These are phyloP conservation scores for Nanorana parkeri DNA, from an alignment of 2,113 vertebrate genomes.

Conservation along the genomic window DNA sequence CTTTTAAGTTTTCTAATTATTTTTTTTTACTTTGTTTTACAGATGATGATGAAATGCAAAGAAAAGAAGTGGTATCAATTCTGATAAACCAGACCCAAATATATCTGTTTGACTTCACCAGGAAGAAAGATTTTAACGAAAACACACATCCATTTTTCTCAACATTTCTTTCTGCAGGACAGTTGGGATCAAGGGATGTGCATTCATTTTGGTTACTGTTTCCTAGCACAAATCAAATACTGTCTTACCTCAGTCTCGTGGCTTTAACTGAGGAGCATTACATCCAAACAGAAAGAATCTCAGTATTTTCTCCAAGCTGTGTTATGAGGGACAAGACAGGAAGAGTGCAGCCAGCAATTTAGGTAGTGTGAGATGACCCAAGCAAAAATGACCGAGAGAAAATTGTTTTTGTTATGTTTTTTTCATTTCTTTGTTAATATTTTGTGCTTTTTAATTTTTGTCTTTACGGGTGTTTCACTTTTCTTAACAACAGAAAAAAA, in stretches of 20 bases:
- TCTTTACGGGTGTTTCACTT: conserved; percentile 76
- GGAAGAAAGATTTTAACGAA: conserved; percentile 69
- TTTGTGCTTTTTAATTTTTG: conserved; percentile 67
- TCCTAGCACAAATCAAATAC: conserved; percentile 91
- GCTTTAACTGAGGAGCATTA: conserved; percentile 79
- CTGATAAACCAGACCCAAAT: conserved; percentile 77
- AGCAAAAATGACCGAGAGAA: conserved; percentile 11
- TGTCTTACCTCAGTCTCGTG: conserved; percentile 85
- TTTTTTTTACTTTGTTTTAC: conserved; percentile 57
- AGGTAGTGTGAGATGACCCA: conserved; percentile 61
- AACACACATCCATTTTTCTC: conserved; percentile 62
- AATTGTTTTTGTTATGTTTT: conserved; percentile 60
- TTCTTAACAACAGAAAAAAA: conserved; percentile 60
- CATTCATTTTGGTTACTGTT: conserved; percentile 72
- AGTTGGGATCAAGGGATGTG: conserved; percentile 69
- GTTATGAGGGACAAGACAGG: conserved; percentile 61
- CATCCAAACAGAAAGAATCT: conserved; percentile 66
- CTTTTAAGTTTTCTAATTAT: no score
- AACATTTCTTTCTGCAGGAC: conserved; percentile 79
- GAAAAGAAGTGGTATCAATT: conserved; percentile 99
- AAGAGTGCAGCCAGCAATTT: conserved; percentile 59
- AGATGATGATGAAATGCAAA: conserved; percentile 99
- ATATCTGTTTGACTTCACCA: conserved; percentile 73
- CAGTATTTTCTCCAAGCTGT: conserved; percentile 62
- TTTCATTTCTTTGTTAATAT: conserved; percentile 74